These are phyloP conservation scores for Valencia hispanica DNA, from an alignment of 2,797 vertebrate species.

Conservation along the genomic window DNA sequence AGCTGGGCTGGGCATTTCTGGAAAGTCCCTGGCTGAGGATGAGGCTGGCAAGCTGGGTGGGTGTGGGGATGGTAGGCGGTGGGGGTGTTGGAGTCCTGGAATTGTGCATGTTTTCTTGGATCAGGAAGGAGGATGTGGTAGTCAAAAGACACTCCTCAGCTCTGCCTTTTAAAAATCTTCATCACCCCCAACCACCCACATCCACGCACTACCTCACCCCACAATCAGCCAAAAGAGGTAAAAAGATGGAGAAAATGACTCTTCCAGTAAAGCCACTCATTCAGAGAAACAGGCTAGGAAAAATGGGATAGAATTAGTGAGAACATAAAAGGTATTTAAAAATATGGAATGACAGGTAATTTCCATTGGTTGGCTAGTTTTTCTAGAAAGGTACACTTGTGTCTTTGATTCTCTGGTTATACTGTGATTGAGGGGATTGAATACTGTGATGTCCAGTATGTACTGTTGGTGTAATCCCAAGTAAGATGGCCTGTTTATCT, in stretches of 20 bases:
- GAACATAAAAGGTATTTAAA: slow-evolving; percentile 15
- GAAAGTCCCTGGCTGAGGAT: slow-evolving; percentile 85
- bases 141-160: slow-evolving; percentile 75
- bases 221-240: slow-evolving; percentile 54
- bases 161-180: slow-evolving; percentile 56
- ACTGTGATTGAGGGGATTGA: slow-evolving; percentile 10
- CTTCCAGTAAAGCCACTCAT: slow-evolving; percentile 74
- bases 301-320: slow-evolving; percentile 36
- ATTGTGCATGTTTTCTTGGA: slow-evolving; percentile 76
- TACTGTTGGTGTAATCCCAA: slow-evolving; percentile 20
- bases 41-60: slow-evolving; percentile 68
- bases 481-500: slow-evolving; percentile 23
- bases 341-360: slow-evolving; percentile 24
- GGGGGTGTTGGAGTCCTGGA: slow-evolving; percentile 72
- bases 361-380: slow-evolving; percentile 29
- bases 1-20: slow-evolving; percentile 75
- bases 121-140: slow-evolving; percentile 79
- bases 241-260: slow-evolving; percentile 62
- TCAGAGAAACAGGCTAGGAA: slow-evolving; percentile 58
- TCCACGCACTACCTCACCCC: slow-evolving; percentile 59
- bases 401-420: slow-evolving; percentile 4
- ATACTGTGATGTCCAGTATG: background rate
- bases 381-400: background rate
- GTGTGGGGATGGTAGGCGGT: slow-evolving; percentile 4
- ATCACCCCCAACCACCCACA: slow-evolving; percentile 66